A percentile compares a stretch with the other conserved stretches of the same genome.
Conservation (phyloP, 2,888 invertebrate species). For the Nipponacmea schrenckii region DNA sequence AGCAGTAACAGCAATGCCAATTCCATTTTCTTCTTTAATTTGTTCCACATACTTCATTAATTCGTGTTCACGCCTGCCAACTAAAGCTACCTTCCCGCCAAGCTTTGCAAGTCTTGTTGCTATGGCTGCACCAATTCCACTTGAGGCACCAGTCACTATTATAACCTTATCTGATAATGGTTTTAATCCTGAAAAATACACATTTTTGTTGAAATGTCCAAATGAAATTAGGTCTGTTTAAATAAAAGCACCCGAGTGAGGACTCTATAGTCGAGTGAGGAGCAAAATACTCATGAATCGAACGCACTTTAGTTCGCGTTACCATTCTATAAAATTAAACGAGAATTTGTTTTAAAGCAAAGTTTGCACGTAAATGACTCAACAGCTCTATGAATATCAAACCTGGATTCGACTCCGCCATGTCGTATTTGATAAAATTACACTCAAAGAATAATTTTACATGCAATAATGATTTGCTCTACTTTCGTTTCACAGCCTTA, state of each 20-base stretch:
- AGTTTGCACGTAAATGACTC: no score
- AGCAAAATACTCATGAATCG: no score
- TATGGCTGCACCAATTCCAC: slow-evolving; percentile 68
- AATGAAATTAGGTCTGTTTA: not conserved
- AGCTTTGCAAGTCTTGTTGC: slow-evolving; percentile 57
- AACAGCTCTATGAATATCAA: no score
- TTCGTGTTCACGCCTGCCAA: slow-evolving; percentile 62
- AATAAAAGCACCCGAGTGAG: not conserved
- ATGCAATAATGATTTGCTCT: no score
- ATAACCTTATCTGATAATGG: slow-evolving; percentile 55
- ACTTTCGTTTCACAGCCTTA: no score
- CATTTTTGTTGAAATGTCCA: not conserved
- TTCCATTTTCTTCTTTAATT: slow-evolving; percentile 55
- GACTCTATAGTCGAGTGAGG: not conserved
- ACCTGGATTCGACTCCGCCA: no score
- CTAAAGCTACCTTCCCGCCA: slow-evolving; percentile 67
- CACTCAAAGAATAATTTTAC: no score
- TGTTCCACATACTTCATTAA: slow-evolving; percentile 48
- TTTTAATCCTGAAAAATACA: slow-evolving; percentile 17
- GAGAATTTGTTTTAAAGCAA: no score
- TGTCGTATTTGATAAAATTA: no score
- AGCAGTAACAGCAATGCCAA: slow-evolving; percentile 59
- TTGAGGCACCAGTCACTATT: slow-evolving; percentile 68
- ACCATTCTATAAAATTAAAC: no score
- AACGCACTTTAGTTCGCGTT: no score